Base-by-base conservation (phyloP, 2,113 vertebrate species). In the Cettia cetti region DNA sequence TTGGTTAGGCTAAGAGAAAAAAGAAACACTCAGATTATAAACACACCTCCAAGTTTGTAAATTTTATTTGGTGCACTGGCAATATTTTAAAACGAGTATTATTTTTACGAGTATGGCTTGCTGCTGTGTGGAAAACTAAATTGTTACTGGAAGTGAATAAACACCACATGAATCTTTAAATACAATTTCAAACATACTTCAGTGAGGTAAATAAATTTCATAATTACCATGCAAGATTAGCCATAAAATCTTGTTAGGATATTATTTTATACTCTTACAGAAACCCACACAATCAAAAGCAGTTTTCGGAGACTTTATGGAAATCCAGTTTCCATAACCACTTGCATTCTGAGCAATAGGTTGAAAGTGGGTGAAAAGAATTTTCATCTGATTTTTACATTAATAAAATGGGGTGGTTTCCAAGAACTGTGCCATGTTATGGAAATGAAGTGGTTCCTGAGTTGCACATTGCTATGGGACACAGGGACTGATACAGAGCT, bases 91-190 rank as follows among this genome's bases (percentile, higher is more conserved):
- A 93, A 92, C 19, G 0, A 57, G 23, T 56, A 37, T 72, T 82
- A 45, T 72, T 93, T 92, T 93, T 90, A 86, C 86, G 63, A 83
- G 42, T 35, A 52, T 81, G 50, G 69, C 69, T 94, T 81, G 60
- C 83, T 94, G 71, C 37, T 95, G 13, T 68, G 64, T 92, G 52
- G 71, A 94, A 71, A 93, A 42, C 39, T 19, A 61, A 90, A 77
- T 74, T 92, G 50, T 72, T 87, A n/a, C 79, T 80, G 63, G 64
- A 95, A 71, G 42, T 1, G 3, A 83, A 96, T 75, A 90, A 90
- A 90, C 15, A 83, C 35, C 4, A 4, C 56, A 81, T 71, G 76
- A 96, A 93, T 88, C 86, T 96, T 83, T 94, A 94, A 96, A 81
- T 89, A 86, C 39, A 59, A 78, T 92, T 95, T 89, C 82, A 89